Evolutionary conservation across 1,140 invertebrate species (phyloP), one percentile per base, ranked within the genome.

Genomic region (Ladona fulva): DNA sequence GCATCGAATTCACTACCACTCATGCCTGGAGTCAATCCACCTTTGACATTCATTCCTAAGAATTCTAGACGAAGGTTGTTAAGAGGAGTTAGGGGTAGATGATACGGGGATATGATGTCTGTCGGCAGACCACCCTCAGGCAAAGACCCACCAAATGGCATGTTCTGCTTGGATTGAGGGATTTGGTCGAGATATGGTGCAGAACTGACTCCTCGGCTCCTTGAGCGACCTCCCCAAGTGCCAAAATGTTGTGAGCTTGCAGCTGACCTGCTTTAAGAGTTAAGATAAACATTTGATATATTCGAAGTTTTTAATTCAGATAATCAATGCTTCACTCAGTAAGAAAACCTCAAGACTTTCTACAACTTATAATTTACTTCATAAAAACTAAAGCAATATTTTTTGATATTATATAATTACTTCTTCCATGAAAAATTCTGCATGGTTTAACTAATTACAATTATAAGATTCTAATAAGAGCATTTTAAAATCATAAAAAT

Each of bases 1-100:
- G 78, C 76, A 52, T 81, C 77, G 16, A 77, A 76, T 42, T 76
- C 75, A 76, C 75, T 76, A 25, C 75, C 29, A n/a, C 42, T 76
- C 19, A 66, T 66, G 1, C 52, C 52, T 66, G 52, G 52, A 66
- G 52, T 22, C 14, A 66, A 19, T 6, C 52, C 52, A 16, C 52
- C 52, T 66, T 66, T 66, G 52, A 66, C 52, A 22, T 66, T 66
- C 52, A 66, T 66, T 22, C 25, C 75, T n/a, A 76, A 76, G 75
- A 76, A 76, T 37, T 22, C 75, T 22, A 76, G 25, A 42, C 75
- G 75, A 22, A 76, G 75, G 19, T 29, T 76, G 19, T 76, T 76
- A 0, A 76, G 29, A 12, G 75, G 75, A 19, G 75, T 76, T 3
- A 76, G 75, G 7, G 24, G 25, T 25, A 24, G 75, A 25, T 76